These are phyloP conservation scores for Halocaridina rubra DNA, from an alignment of 2,888 invertebrate genomes.

Conservation along the genomic window DNA sequence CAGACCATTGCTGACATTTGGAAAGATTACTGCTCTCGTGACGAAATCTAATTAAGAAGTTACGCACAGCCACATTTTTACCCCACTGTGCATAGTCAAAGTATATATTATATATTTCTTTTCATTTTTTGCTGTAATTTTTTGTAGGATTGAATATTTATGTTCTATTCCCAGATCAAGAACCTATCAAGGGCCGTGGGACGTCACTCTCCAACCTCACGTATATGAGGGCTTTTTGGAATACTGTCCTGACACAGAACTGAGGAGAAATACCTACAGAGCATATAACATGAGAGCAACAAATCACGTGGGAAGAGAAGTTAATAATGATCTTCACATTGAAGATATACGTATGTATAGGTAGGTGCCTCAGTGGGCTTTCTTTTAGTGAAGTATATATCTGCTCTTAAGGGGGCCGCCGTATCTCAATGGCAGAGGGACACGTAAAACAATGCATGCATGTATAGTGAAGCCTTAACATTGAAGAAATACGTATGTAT, in stretches of 20 bases:
- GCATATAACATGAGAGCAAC: conserved; percentile 81
- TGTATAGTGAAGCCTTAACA: not conserved
- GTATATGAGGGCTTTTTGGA: conserved; percentile 82
- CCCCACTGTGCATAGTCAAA: no score
- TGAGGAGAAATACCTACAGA: conserved; percentile 88
- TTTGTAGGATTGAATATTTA: not conserved
- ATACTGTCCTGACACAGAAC: conserved; percentile 82
- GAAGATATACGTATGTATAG: conserved; percentile 78
- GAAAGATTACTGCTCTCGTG: no score
- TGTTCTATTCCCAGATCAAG: not conserved
- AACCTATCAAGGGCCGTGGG: conserved; percentile 83
- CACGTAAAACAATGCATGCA: no score
- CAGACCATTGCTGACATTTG: no score
- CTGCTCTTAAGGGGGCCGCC: no score
- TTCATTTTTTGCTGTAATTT: not conserved
- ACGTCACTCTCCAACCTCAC: conserved; percentile 79
- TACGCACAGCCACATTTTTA: no score
- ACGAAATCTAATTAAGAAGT: no score
- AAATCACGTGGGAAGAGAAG: conserved; percentile 72
- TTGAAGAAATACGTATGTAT: no score
- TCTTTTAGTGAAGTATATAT: no score
- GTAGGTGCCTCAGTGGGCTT: no score
- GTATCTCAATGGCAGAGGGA: no score
- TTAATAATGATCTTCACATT: conserved; percentile 77
- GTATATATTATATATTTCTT: no score